phyloP scores from a whole-genome alignment of 2,113 vertebrate species.

The Malaclemys terrapin region DNA sequence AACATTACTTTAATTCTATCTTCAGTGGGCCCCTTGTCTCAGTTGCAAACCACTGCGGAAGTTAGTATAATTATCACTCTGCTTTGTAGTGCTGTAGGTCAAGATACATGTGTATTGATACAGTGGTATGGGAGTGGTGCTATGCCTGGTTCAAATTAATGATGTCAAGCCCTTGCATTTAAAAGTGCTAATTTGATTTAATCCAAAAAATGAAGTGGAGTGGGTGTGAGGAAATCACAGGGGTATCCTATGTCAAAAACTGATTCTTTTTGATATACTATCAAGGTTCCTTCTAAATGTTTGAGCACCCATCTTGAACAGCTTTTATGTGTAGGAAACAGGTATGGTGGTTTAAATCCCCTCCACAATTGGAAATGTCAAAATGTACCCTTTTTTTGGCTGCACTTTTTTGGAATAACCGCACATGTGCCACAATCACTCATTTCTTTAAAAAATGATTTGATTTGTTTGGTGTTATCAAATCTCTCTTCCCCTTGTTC shows the following conservation, averaged over 20 bases:
- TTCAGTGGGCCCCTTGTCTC: neutral
- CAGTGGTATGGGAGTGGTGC: neutral
- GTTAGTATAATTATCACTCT: fast-evolving
- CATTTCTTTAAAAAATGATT: neutral
- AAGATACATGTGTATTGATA: neutral
- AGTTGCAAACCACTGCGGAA: neutral
- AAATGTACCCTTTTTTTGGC: neutral
- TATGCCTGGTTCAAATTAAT: neutral
- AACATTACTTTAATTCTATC: neutral
- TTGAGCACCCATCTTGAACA: neutral
- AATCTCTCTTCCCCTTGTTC: neutral
- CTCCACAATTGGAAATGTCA: neutral
- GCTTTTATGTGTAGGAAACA: neutral
- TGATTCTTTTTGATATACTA: neutral
- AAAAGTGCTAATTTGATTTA: neutral
- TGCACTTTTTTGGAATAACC: neutral
- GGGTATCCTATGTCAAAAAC: neutral
- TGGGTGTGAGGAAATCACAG: neutral
- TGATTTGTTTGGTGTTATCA: neutral
- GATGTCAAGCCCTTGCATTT: neutral
- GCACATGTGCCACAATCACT: neutral
- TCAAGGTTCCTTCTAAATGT: neutral
- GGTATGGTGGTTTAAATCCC: neutral
- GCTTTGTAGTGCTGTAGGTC: neutral
- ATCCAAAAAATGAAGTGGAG: neutral